Percentiles rank a stretch among this genome's conserved stretches.
Evolutionary conservation across 2,113 vertebrate genomes (phyloP).

Genomic region (Turdus rufiventris): DNA sequence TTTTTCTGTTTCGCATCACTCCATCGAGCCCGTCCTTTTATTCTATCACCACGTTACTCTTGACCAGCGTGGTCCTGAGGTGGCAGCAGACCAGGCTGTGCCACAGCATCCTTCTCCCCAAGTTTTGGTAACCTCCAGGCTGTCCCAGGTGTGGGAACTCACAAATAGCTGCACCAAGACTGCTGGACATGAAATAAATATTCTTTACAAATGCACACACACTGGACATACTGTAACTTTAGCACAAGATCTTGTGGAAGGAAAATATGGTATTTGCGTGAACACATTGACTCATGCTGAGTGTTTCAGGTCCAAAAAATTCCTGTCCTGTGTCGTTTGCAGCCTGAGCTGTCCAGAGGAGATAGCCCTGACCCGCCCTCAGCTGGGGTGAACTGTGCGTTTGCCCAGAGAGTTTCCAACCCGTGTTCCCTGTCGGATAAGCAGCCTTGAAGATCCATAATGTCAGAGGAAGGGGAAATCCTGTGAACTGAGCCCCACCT

Average conservation of each 20-base stretch:
- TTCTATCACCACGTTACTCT: background rate
- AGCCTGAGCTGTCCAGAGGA: background rate
- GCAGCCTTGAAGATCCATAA: background rate
- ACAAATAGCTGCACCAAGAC: accelerated
- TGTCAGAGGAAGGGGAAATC: conserved; percentile 29
- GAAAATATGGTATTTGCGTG: background rate
- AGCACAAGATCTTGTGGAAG: background rate
- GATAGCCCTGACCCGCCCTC: background rate
- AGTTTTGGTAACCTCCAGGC: background rate
- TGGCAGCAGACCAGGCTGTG: background rate
- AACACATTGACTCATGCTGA: background rate
- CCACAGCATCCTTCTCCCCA: background rate
- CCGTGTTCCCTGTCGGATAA: accelerated
- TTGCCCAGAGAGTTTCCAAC: accelerated
- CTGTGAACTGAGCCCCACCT: conserved; percentile 33
- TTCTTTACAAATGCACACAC: accelerated
- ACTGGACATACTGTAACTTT: accelerated
- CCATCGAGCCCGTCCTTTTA: background rate
- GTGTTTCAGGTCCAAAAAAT: background rate
- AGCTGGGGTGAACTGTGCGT: background rate
- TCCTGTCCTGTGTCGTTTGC: background rate
- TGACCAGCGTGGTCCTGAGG: background rate
- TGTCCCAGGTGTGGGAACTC: background rate
- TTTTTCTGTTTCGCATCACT: background rate
- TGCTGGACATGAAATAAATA: accelerated